Base-by-base conservation (phyloP, 2,113 vertebrate species). In the Festucalex cinctus region DNA sequence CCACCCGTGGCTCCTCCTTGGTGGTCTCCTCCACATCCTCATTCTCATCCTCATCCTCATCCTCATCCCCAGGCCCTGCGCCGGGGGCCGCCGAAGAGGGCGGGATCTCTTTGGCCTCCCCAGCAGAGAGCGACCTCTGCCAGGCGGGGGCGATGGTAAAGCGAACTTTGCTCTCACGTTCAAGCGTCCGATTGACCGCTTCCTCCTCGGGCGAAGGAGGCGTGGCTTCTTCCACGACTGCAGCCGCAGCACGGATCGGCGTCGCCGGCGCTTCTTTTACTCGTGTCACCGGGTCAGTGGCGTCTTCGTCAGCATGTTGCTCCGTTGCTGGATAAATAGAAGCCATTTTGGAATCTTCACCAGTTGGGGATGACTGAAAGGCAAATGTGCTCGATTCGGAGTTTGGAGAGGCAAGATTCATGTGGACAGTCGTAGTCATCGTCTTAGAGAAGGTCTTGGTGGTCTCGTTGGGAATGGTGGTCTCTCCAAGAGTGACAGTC, bases 131-230 rank as follows among this genome's bases (percentile, higher is more conserved):
- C 1, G 91, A 90, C 28, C 89, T 88, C 84, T 93, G 93, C 93
- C 90, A 91, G 16, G 90, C 88, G 7, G 94, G 86, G 9, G 86
- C 73, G 19, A 89, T 71, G 16, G 90, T 91, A 79, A 94, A 91
- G 37, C 85, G 87, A 59, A 83, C 77, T 39, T 68, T 83, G 20
- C 65, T 77, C 43, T 81, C 80, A 41, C 37, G 49, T 1, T 28
- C 9, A 22, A 63, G 28, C 0, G 9, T 17, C 26, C n/a, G 69
- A 5, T 36, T 28, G 1, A 7, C 22, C 0, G 12, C 32, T 65
- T 75, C 70, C 28, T 67, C 68, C 22, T 3, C 65, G 35, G 35
- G 1, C 8, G 36, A 26, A 35, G 68, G 39, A 63, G 56, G 20
- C 35, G 44, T 9, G 12, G 2, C 54, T 9, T 64, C 59, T 9